These are phyloP conservation scores for Polypedilum vanderplanki DNA, from an alignment of 1,140 invertebrate species.

Conservation along the genomic window DNA sequence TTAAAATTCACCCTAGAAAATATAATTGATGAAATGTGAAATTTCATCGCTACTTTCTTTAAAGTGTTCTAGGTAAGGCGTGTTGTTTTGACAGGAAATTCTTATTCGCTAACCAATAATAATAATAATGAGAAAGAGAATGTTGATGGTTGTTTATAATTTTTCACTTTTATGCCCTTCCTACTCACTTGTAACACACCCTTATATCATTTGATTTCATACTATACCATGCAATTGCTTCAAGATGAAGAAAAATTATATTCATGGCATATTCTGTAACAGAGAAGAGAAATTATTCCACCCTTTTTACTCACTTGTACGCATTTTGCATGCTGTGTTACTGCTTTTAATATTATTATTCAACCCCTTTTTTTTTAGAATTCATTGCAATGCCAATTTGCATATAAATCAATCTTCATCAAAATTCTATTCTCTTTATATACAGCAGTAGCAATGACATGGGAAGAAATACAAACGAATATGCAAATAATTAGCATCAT, in stretches of 20 bases:
- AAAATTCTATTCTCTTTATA: neutral
- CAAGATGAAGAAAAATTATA: conserved; percentile 7
- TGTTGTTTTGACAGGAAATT: neutral
- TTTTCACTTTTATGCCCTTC: neutral
- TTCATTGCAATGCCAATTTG: neutral
- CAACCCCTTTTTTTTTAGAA: neutral
- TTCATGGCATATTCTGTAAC: neutral
- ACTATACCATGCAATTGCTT: neutral
- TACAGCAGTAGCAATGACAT: no score
- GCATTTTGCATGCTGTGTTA: conserved; percentile 7
- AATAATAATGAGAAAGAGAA: neutral
- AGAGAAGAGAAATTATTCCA: neutral
- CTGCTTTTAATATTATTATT: neutral
- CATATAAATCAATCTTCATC: conserved; percentile 13
- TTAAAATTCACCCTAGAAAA: conserved; percentile 2
- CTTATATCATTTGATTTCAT: conserved; percentile 16
- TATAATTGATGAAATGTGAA: no score
- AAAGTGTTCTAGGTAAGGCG: neutral
- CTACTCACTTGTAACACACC: conserved; percentile 3
- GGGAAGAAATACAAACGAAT: no score
- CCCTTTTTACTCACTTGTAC: conserved; percentile 25
- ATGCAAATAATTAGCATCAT: conserved; percentile 19
- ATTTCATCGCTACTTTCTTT: no score
- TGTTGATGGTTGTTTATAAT: neutral
- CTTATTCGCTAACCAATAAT: neutral